Evolutionary conservation across 2,113 vertebrate species (phyloP), one percentile per base, ranked within the genome.

Genomic region (Okapia johnstoni): DNA sequence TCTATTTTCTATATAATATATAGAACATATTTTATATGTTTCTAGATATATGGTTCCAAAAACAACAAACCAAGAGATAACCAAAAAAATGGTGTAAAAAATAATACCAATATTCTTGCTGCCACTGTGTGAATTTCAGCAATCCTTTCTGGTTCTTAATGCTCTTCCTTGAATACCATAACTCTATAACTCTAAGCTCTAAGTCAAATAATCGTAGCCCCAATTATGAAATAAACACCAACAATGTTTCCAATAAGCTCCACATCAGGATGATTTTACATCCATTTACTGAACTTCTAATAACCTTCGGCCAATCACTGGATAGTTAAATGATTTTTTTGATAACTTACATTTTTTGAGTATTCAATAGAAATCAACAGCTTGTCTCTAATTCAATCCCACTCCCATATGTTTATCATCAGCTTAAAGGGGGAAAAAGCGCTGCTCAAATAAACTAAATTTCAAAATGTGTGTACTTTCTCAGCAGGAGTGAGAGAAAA

Each of bases 381-480:
- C 98, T 96, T 98, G 95, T 93, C 83, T 97, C 83, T 26, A 85
- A 85, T 94, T 94, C 83, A 96, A 15, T 91, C 94, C 97, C 84
- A 97, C 91, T 85, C 73, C 97, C 96, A 94, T 95, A 98, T 97
- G 97, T 57, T 97, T 96, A 97, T 96, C 85, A 97, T 81, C 96
- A 97, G 85, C 21, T 96, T 83, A 92, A 96, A 94, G 77, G 48
- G 57, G 57, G 28, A 61, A 50, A 80, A 94, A 55, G 5, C 21
- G 88, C 30, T 80, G 81, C 86, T 97, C 73, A 88, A 95, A 80
- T 48, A 83, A 52, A 96, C 33, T 26, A 21, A 54, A 92, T 96
- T 95, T 95, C 79, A 96, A 96, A 92, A 93, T 89, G n/a, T 93
- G 76, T 81, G 48, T 46, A 87, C 85, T 94, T 95, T 95, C 95